These are phyloP conservation scores for Synergus gifuensis DNA, from an alignment of 2,888 invertebrate species.

Conservation along the genomic window DNA sequence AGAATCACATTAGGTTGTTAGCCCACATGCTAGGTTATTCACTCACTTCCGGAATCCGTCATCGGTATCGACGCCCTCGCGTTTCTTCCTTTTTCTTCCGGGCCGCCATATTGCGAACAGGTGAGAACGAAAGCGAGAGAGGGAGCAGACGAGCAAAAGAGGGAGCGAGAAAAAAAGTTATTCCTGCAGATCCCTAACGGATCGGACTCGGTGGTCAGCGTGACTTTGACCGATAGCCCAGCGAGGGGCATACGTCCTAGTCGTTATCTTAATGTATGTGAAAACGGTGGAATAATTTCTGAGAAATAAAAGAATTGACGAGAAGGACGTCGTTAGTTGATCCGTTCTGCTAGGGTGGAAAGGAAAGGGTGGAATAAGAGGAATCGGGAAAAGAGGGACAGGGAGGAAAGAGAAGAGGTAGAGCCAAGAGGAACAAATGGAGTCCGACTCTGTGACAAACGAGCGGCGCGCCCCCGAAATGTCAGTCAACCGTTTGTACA, in stretches of 20 bases:
- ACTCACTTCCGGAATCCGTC: constrained; percentile 28
- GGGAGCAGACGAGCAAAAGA: constrained; percentile 1
- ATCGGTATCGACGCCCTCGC: constrained; percentile 29
- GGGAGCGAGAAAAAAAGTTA: constrained; percentile 48
- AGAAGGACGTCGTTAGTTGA: background rate
- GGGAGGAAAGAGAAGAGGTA: constrained; percentile 9
- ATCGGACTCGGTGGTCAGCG: constrained; percentile 46
- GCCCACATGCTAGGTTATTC: constrained; percentile 20
- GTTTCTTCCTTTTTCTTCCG: constrained; percentile 34
- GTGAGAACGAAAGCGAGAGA: constrained; percentile 30
- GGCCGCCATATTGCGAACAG: constrained; percentile 29
- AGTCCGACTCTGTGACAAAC: constrained; percentile 72
- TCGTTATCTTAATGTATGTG: constrained; percentile 68
- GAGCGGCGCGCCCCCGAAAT: constrained; percentile 74
- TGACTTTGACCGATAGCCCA: constrained; percentile 73
- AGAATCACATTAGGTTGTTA: constrained; percentile 30
- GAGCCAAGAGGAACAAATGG: constrained; percentile 48
- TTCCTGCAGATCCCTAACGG: constrained; percentile 29
- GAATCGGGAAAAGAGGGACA: constrained; percentile 12
- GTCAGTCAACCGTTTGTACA: constrained; percentile 69
- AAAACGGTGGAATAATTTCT: constrained; percentile 63
- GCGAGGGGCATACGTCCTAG: constrained; percentile 55
- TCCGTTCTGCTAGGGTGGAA: background rate
- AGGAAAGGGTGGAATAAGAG: background rate
- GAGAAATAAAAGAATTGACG: constrained; percentile 45